Base-by-base conservation (phyloP, 2,113 vertebrate genomes). In the Numenius arquata region DNA sequence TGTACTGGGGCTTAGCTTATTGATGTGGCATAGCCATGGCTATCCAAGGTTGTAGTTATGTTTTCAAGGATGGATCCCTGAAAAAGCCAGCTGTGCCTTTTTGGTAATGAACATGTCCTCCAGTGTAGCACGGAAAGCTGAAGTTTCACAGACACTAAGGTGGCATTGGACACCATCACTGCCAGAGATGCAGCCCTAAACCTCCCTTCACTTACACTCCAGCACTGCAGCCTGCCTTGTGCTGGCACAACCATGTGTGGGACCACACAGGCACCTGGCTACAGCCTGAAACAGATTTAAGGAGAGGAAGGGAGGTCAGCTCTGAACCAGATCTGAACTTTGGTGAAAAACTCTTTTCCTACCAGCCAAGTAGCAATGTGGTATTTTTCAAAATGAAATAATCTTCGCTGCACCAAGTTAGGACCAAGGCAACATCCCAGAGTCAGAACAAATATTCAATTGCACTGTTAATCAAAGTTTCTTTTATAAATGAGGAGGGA, bases 61-160 rank as follows among this genome's bases (percentile, higher is more conserved):
- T 71, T 89, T 83, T 75, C 45, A 67, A 67, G 52, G 15, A 29
- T 8, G 14, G 15, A 7, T 47, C 25, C 52, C 32, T 40, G 36
- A 75, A 62, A 65, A 85, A 79, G 20, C 11, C 56, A 91, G 6
- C 30, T 12, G 30, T 38, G 59, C 66, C 52, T 71, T 63, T 68
- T 22, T 1, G 1, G 41, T 10, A 53, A 48, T 5, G 41, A 76
- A 40, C 19, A 6, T 1, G 4, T 12, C 34, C 21, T 40, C 12
- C 68, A 75, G 41, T 0, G 2, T 3, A 20, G 41, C 83, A 84
- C 0, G 0, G 40, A 58, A 63, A 65, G 34, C 29, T 65, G 0
- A 65, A 20, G 40, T 55, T 45, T 70, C 61, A 43, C 19, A 52
- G 36, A 26, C 48, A 20, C 16, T 1, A 26, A 53, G 45, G 0